Conservation (phyloP, 2,113 vertebrate genomes). For the Phyllostomus discolor region DNA sequence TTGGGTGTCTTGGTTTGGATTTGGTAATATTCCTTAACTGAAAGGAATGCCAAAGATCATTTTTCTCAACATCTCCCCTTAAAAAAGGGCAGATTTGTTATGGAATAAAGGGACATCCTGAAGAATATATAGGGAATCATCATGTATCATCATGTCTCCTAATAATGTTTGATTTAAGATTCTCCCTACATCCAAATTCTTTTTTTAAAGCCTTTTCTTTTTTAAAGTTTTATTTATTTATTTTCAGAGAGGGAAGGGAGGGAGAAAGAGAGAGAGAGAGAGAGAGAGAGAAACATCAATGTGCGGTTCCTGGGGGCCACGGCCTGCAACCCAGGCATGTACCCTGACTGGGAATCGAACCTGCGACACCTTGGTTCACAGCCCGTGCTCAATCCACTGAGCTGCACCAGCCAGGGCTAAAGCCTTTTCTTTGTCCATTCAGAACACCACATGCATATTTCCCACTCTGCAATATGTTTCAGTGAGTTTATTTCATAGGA, state of each 20-base stretch:
- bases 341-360: too few relatives aligned
- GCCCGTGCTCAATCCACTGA: too few relatives aligned
- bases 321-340: too few relatives aligned
- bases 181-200: not conserved
- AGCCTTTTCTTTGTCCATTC: not conserved
- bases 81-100: not conserved
- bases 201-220: not conserved
- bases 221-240: too few relatives aligned
- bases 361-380: too few relatives aligned
- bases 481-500: not conserved
- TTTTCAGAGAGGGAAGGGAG: too few relatives aligned
- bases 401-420: too few relatives aligned
- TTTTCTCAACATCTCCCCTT: not conserved
- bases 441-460: not conserved
- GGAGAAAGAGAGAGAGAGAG: too few relatives aligned
- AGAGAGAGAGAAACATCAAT: too few relatives aligned
- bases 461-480: not conserved
- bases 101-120: not conserved
- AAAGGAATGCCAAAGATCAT: not conserved
- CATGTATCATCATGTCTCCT: not conserved
- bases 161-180: not conserved
- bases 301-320: too few relatives aligned
- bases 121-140: not conserved
- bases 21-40: not conserved
- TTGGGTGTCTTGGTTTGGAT: not conserved